Evolutionary conservation across 2,888 invertebrate species (phyloP).

Genomic region (Drosophila cognata): DNA sequence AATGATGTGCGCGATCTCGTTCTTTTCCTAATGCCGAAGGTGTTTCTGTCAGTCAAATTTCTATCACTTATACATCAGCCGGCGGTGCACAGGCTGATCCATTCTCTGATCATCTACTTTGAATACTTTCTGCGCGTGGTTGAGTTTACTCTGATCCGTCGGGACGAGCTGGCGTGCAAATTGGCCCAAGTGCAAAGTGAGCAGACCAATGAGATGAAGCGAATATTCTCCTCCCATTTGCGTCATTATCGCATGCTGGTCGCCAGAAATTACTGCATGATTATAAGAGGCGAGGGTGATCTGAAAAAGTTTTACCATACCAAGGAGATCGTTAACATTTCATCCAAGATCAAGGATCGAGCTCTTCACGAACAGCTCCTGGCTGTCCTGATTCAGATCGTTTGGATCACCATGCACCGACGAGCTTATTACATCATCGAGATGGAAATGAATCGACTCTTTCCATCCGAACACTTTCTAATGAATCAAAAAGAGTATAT

Average conservation of each 20-base stretch:
- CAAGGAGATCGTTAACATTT: slow-evolving; percentile 13
- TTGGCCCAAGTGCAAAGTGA: slow-evolving; percentile 76
- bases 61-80: slow-evolving; percentile 11
- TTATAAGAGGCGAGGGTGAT: slow-evolving; percentile 14
- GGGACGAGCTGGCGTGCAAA: slow-evolving; percentile 77
- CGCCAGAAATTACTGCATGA: slow-evolving; percentile 62
- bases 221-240: slow-evolving; percentile 75
- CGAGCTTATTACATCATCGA: slow-evolving; percentile 74
- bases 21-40: slow-evolving; percentile 24
- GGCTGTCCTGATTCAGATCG: slow-evolving; percentile 70
- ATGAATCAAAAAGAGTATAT: slow-evolving; percentile 39
- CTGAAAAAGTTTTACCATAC: slow-evolving; percentile 23
- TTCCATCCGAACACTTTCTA: slow-evolving; percentile 80
- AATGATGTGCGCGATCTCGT: slow-evolving; percentile 25
- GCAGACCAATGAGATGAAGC: slow-evolving; percentile 76
- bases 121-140: slow-evolving; percentile 82
- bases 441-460: slow-evolving; percentile 79
- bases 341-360: slow-evolving; percentile 21
- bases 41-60: slow-evolving; percentile 8
- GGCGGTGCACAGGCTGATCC: slow-evolving; percentile 57
- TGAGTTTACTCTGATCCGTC: slow-evolving; percentile 80
- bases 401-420: slow-evolving; percentile 50
- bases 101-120: slow-evolving; percentile 82
- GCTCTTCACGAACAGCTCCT: slow-evolving; percentile 22
- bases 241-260: slow-evolving; percentile 80